Conservation (phyloP, 2,888 invertebrate genomes). For the Falcaria lacertinaria region DNA sequence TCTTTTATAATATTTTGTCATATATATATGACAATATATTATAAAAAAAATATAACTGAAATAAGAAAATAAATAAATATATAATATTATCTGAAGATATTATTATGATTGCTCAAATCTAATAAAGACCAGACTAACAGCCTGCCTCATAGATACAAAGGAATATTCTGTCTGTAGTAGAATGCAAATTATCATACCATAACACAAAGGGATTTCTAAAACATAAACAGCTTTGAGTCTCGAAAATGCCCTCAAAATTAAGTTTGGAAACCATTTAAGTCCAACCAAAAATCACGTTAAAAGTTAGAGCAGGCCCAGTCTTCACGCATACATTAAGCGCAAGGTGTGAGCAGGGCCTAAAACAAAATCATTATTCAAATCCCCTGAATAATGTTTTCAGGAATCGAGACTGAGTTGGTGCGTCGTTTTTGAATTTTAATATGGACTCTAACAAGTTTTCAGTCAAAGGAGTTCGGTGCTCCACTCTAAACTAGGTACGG, state of each 20-base stretch:
- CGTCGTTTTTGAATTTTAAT: slow-evolving; percentile 80
- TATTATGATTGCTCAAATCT: too few relatives aligned
- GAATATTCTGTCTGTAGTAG: neutral
- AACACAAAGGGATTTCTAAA: slow-evolving; percentile 3
- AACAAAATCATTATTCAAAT: slow-evolving; percentile 79
- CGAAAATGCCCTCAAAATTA: slow-evolving; percentile 56
- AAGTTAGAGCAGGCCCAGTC: slow-evolving; percentile 55
- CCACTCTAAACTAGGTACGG: slow-evolving; percentile 21
- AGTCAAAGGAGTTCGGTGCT: slow-evolving; percentile 75
- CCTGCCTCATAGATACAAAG: neutral
- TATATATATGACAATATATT: too few relatives aligned
- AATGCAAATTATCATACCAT: slow-evolving; percentile 2
- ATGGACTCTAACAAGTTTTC: slow-evolving; percentile 76
- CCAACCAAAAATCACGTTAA: slow-evolving; percentile 72
- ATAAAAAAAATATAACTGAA: too few relatives aligned
- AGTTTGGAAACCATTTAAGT: slow-evolving; percentile 73
- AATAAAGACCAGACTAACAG: neutral
- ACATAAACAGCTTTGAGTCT: slow-evolving; percentile 47
- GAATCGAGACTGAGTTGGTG: slow-evolving; percentile 70
- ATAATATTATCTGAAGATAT: too few relatives aligned
- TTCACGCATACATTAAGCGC: slow-evolving; percentile 68
- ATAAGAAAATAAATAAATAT: too few relatives aligned
- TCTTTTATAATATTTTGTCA: too few relatives aligned
- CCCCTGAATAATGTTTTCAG: slow-evolving; percentile 77
- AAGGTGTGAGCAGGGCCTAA: slow-evolving; percentile 59